Base-by-base conservation (phyloP, 2,797 vertebrate species). In the Heliangelus exortis region DNA sequence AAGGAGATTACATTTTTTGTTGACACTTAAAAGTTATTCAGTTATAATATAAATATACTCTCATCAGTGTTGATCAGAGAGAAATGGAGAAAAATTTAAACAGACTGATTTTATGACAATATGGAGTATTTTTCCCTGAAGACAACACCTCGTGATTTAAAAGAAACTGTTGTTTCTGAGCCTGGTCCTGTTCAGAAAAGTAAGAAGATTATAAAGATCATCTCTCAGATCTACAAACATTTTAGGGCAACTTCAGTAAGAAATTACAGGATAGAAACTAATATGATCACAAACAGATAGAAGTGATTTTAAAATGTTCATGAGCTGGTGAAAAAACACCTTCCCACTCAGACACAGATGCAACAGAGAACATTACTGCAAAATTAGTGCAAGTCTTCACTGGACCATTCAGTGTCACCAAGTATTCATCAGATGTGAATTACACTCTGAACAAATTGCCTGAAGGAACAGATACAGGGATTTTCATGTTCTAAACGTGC, bases 341-440 rank as follows among this genome's bases (percentile, higher is more conserved):
- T 95, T 91, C 73, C 66, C 67, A 57, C 34, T 74, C 74, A 72
- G 41, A 19, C 54, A 80, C 66, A 67, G 31, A 90, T 47, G 75
- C 58, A 94, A 76, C 65, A 87, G 62, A 89, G 21, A 87, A 36
- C 47, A 63, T 71, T 82, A 43, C 48, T 89, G 92, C n/a, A 89
- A 96, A 94, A 92, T 95, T 92, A 96, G 63, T 31, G 31, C 81
- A 87, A 84, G 39, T 95, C 94, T 97, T 97, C 88, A 90, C 65
- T 79, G 78, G 90, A 95, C 81, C 88, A 78, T 95, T 97, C 93
- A 92, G 69, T 74, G 84, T 97, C 92, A 95, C 87, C 84, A 92
- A 92, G 45, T 93, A 95, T 95, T 96, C 86, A 93, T 81, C 86
- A 96, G 83, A 83, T 93, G 48, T 92, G 86, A 97, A 96, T 96